Percentiles rank a stretch among this genome's conserved stretches.
phyloP scores from a whole-genome alignment of 2,888 invertebrate species.

The Hartigia nigra region DNA sequence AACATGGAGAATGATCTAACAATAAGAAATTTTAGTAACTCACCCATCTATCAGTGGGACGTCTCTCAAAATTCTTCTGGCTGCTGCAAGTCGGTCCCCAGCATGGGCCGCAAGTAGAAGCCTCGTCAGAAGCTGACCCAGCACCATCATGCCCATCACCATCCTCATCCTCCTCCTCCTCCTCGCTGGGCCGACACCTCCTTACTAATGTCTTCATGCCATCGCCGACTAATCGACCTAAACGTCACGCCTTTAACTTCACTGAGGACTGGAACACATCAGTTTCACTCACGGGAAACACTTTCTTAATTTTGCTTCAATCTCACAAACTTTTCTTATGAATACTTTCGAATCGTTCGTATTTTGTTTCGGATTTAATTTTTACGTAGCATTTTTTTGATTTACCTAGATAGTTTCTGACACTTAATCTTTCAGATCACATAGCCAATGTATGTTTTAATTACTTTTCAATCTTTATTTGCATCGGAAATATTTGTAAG shows the following conservation, averaged over 20 bases:
- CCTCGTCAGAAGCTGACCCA: slow-evolving; percentile 63
- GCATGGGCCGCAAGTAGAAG: slow-evolving; percentile 61
- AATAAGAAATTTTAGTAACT: slow-evolving; percentile 30
- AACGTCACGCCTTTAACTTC: slow-evolving; percentile 2
- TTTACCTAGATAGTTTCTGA: neutral
- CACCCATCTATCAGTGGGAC: slow-evolving; percentile 62
- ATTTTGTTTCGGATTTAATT: neutral
- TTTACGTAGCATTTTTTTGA: neutral
- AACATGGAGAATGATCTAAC: neutral
- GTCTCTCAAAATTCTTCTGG: slow-evolving; percentile 58
- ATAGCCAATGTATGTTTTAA: neutral
- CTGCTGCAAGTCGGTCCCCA: slow-evolving; percentile 61
- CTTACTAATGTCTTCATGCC: slow-evolving; percentile 63
- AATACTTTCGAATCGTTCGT: neutral
- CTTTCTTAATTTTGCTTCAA: neutral
- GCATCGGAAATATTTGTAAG: neutral
- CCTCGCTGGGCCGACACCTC: slow-evolving; percentile 60
- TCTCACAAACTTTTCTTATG: neutral
- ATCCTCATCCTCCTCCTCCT: slow-evolving; percentile 65
- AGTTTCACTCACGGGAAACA: neutral
- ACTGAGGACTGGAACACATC: neutral
- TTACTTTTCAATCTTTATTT: neutral
- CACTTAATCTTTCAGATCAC: neutral
- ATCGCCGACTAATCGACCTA: slow-evolving; percentile 46
- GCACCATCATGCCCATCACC: slow-evolving; percentile 64